phyloP scores from a whole-genome alignment of 2,113 vertebrate genomes.

The Acanthochromis polyacanthus region DNA sequence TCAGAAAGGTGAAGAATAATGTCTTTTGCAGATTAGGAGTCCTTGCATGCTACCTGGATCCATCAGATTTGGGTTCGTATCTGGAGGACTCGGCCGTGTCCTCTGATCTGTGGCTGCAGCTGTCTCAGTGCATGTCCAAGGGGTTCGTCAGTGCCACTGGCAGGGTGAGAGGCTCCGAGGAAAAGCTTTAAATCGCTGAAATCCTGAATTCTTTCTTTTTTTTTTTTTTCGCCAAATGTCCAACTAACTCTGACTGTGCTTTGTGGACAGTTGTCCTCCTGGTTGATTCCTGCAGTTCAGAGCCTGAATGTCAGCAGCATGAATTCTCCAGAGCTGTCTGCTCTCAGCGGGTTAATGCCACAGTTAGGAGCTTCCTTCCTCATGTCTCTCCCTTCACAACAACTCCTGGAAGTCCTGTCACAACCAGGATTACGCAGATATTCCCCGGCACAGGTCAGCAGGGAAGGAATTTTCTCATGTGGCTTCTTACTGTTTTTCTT shows the following conservation, averaged over 20 bases:
- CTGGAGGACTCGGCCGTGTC: slow-evolving; percentile 80
- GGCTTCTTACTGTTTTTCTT: neutral
- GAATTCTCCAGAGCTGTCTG: slow-evolving; percentile 76
- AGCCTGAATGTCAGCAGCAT: slow-evolving; percentile 81
- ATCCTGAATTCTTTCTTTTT: neutral
- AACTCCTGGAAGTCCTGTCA: slow-evolving; percentile 85
- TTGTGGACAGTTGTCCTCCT: slow-evolving; percentile 85
- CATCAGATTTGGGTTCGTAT: slow-evolving; percentile 84
- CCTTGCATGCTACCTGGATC: slow-evolving; percentile 89
- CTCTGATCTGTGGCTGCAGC: slow-evolving; percentile 83
- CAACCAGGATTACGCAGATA: slow-evolving; percentile 78
- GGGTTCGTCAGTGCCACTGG: slow-evolving; percentile 84
- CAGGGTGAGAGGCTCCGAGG: slow-evolving; percentile 82
- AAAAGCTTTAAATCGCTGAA: neutral
- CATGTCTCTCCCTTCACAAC: slow-evolving; percentile 81
- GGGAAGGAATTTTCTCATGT: neutral
- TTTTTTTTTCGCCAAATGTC: neutral
- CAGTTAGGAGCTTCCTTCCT: slow-evolving; percentile 88
- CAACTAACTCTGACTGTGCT: slow-evolving; percentile 31
- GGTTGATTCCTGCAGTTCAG: slow-evolving; percentile 83
- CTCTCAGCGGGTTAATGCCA: slow-evolving; percentile 85
- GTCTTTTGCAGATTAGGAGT: slow-evolving; percentile 84
- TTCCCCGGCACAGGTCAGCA: slow-evolving; percentile 87
- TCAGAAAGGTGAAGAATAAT: slow-evolving; percentile 11
- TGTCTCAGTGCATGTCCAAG: slow-evolving; percentile 86